Percentiles rank a stretch among this genome's conserved stretches.
Conservation (phyloP, 2,888 invertebrate species). For the Rhimphoctona megacephalus region DNA sequence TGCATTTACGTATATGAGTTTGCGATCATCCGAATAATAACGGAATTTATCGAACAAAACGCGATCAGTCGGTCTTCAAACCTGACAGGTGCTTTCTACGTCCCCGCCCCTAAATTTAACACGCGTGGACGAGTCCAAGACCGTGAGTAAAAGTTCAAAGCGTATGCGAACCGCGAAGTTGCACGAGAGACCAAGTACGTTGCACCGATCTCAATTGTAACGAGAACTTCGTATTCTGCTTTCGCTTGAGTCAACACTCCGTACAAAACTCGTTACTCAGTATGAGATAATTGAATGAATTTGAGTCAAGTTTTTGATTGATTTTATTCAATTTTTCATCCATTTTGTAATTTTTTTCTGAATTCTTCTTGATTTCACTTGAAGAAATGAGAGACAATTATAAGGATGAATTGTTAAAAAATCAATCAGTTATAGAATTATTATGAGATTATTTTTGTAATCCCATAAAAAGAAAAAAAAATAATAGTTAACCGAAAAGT, state of each 20-base stretch:
- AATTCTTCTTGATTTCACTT: not conserved
- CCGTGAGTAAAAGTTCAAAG: constrained; percentile 70
- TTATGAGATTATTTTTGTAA: not conserved
- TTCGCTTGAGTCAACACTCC: constrained; percentile 22
- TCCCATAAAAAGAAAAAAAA: not conserved
- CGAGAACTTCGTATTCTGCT: constrained; percentile 29
- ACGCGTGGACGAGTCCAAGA: constrained; percentile 68
- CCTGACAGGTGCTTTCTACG: constrained; percentile 71
- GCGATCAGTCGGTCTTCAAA: constrained; percentile 48
- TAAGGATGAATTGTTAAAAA: not conserved
- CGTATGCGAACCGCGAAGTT: constrained; percentile 60
- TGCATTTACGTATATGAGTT: not conserved
- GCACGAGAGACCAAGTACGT: constrained; percentile 39
- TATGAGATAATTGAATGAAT: not conserved
- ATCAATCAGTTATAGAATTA: not conserved
- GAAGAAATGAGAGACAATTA: not conserved
- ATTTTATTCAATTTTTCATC: not conserved
- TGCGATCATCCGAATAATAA: constrained; percentile 3
- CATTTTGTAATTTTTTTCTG: not conserved
- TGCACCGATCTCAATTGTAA: constrained; percentile 14
- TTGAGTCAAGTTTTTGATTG: not conserved
- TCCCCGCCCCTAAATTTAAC: constrained; percentile 44
- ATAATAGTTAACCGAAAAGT: not conserved
- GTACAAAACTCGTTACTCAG: not conserved
- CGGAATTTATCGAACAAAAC: constrained; percentile 31